A percentile compares a stretch with the other conserved stretches of the same genome.
Conservation (phyloP, 2,113 vertebrate genomes). For the Odocoileus virginianus region DNA sequence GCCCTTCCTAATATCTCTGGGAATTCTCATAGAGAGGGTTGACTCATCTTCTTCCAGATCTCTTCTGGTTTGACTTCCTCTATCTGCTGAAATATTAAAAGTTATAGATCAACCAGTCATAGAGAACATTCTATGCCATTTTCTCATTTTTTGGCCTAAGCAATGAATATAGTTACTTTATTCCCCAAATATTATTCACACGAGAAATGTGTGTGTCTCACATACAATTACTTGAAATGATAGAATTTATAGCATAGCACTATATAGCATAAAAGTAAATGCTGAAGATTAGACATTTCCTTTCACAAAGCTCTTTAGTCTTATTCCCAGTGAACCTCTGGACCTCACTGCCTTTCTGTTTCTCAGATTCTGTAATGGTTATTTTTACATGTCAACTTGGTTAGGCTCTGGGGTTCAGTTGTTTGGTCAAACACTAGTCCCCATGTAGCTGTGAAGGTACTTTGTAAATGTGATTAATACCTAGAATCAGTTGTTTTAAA, state of each 20-base stretch:
- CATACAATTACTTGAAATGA: background rate
- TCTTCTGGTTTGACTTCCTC: background rate
- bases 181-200: background rate
- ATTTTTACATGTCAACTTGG: background rate
- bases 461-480: background rate
- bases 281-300: background rate
- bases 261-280: background rate
- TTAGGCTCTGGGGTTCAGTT: background rate
- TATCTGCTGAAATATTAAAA: background rate
- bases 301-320: background rate
- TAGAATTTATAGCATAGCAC: background rate
- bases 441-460: background rate
- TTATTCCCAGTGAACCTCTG: background rate
- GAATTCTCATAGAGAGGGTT: background rate
- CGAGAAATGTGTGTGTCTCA: background rate
- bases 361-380: background rate
- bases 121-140: background rate
- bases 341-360: background rate
- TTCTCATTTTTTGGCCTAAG: background rate
- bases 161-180: background rate
- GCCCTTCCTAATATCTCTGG: background rate
- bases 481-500: background rate
- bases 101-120: background rate
- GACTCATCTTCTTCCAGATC: background rate
- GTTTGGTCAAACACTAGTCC: background rate